Conservation (phyloP, 2,113 vertebrate genomes). For the Cheirogaleus medius region DNA sequence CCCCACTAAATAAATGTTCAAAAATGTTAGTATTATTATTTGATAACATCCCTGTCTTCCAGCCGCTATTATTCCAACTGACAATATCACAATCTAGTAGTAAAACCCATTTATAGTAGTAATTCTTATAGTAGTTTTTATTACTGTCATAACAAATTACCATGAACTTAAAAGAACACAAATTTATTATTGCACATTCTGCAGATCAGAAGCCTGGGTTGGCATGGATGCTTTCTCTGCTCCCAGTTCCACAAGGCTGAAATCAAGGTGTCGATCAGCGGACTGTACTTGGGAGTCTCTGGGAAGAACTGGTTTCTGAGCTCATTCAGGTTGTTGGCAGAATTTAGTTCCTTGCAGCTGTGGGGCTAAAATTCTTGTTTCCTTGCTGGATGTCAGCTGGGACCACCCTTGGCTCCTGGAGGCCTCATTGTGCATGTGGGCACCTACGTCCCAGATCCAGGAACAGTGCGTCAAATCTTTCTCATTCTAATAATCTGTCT, state of each 20-base stretch:
- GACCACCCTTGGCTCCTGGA: background rate
- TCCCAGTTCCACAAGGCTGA: background rate
- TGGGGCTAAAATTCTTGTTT: background rate
- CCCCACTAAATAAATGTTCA: background rate
- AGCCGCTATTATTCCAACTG: background rate
- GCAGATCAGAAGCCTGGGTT: background rate
- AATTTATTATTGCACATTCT: background rate
- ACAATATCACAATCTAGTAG: background rate
- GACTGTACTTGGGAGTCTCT: background rate
- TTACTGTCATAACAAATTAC: background rate
- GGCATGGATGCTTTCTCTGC: background rate
- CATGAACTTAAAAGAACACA: background rate
- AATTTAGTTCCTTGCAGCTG: background rate
- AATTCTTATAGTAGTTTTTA: background rate
- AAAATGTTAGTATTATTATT: background rate
- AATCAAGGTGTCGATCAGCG: no score
- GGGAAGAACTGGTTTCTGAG: background rate
- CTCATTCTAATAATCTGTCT: background rate
- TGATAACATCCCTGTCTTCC: background rate
- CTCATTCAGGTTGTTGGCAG: background rate
- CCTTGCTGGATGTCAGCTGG: background rate
- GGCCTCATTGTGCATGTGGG: rapidly evolving
- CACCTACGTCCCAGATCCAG: background rate
- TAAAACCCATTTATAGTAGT: background rate
- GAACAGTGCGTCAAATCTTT: background rate